Evolutionary conservation across 2,797 vertebrate genomes (phyloP).

Genomic region (Yasuhikotakia modesta): DNA sequence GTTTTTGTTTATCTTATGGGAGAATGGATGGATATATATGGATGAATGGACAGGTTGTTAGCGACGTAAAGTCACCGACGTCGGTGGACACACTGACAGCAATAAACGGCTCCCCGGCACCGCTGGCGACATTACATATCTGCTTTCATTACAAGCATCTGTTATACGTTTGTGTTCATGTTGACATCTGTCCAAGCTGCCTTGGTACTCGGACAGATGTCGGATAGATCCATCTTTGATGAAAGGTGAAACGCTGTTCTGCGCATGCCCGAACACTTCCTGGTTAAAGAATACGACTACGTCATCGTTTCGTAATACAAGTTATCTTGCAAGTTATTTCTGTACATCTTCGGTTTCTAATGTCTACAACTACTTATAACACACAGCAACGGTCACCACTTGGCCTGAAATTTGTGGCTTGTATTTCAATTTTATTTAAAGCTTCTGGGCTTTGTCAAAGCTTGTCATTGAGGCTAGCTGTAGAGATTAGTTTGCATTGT

Average conservation of each 20-base stretch:
- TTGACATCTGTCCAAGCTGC: background rate
- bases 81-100: slow-evolving; percentile 10
- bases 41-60: slow-evolving; percentile 28
- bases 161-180: background rate
- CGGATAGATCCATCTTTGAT: slow-evolving; percentile 30
- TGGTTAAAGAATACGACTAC: background rate
- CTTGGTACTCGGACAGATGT: background rate
- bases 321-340: background rate
- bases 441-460: background rate
- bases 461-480: background rate
- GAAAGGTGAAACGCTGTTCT: slow-evolving; percentile 2
- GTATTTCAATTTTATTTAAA: background rate
- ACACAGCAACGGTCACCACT: too few relatives aligned
- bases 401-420: too few relatives aligned
- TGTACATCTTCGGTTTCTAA: background rate
- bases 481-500: background rate
- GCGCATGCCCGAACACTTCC: slow-evolving; percentile 27
- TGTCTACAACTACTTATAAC: background rate
- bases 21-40: slow-evolving; percentile 15
- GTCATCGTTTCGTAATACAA: slow-evolving; percentile 30
- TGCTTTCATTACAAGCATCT: slow-evolving; percentile 25
- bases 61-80: slow-evolving; percentile 19
- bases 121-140: slow-evolving; percentile 34
- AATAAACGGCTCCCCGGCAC: slow-evolving; percentile 8
- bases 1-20: slow-evolving; percentile 12